These are phyloP conservation scores for Episyrphus balteatus DNA, from an alignment of 1,140 invertebrate genomes.

Conservation along the genomic window DNA sequence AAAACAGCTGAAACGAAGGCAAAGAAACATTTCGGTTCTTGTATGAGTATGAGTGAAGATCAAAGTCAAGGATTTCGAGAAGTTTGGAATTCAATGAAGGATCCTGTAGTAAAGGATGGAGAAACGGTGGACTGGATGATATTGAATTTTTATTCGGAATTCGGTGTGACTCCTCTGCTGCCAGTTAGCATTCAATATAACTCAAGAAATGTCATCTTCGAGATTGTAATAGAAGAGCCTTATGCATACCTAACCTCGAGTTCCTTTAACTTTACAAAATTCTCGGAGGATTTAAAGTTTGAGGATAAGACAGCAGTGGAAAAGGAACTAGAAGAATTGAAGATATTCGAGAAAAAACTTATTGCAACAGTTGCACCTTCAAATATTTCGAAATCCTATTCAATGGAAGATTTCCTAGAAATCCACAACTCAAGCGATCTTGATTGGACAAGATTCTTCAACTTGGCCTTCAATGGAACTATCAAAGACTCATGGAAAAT, in stretches of 20 bases:
- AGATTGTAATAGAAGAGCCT: conserved; percentile 10
- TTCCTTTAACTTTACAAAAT: conserved; percentile 13
- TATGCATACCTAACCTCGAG: conserved; percentile 7
- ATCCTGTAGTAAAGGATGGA: conserved; percentile 1
- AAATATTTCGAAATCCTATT: conserved; percentile 17
- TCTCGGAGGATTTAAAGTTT: conserved; percentile 20
- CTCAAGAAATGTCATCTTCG: conserved; percentile 16
- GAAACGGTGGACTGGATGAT: conserved; percentile 17
- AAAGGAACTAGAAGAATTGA: conserved; percentile 11
- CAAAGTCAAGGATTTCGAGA: conserved; percentile 3
- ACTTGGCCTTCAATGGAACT: conserved; percentile 23
- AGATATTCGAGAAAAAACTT: conserved; percentile 18
- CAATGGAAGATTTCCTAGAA: conserved; percentile 13
- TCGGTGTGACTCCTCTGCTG: conserved; percentile 20
- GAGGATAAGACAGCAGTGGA: conserved; percentile 2
- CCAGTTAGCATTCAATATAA: conserved; percentile 25
- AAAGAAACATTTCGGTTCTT: conserved; percentile 21
- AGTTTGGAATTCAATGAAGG: conserved; percentile 8
- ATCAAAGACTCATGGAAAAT: conserved; percentile 16
- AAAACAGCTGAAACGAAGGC: conserved; percentile 20
- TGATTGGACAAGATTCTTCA: conserved; percentile 27
- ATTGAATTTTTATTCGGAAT: conserved; percentile 25
- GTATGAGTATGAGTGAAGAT: conserved; percentile 16
- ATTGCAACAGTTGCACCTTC: conserved; percentile 4
- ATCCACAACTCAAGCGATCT: conserved; percentile 19